Evolutionary conservation across 2,113 vertebrate genomes (phyloP), one percentile per base, ranked within the genome.

Genomic region (Puma concolor): DNA sequence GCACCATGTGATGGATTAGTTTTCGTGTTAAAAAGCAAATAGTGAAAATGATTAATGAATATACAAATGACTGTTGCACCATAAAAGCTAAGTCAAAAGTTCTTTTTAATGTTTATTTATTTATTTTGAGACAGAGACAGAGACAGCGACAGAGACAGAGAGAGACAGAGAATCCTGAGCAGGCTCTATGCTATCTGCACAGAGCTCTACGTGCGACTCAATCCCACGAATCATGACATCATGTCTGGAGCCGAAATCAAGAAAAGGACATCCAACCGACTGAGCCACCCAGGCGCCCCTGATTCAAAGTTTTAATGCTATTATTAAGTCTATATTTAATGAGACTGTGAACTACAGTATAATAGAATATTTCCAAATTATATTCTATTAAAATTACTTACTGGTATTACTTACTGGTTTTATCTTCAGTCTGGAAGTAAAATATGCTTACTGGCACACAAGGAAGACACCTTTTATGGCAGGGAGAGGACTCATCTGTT

Each of bases 21-120:
- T 77, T 93, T 69, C 25, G 33, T 54, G 54, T 48, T 74, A 64
- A 21, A 41, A 81, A 67, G 10, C 1, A 91, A 57, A 67, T 83
- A 31, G 64, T 71, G 57, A 83, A 94, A 76, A 38, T 94, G 54
- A 92, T 86, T 79, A 89, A 92, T 93, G 69, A 90, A 4, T 12
- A 33, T 13, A 41, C 6, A 87, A 63, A 6, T 29, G 38, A 79
- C 16, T 16, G 1, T 60, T 71, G 29, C 17, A 79, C 27, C 31
- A 74, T 71, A 66, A 89, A 54, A 79, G 4, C 15, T 38, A 38
- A 66, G 41, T 77, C 10, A 57, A 27, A 60, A 60, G 52, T 54
- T 54, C 8, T 60, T 25, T 60, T 60, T 60, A 60, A 23, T 60
- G 57, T 7, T 23, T 60, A 9, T 60, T 60, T 60, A 23, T 60